Base-by-base conservation (phyloP, 2,888 invertebrate species). In the Argynnis bischoffii region DNA sequence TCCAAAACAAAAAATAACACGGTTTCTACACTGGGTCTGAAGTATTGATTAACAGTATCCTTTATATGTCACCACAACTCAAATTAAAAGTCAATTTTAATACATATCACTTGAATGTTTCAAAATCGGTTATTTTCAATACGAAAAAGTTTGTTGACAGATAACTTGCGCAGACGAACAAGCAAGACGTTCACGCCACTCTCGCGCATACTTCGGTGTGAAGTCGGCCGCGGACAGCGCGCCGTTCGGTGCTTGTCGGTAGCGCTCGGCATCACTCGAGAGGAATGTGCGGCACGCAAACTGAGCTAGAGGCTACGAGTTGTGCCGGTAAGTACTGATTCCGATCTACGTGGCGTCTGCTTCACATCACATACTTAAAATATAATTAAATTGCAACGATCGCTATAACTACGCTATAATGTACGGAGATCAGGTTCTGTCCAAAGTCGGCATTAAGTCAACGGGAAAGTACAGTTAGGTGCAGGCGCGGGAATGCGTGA, bases 391-490 rank as follows among this genome's bases (percentile, higher is more conserved):
- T 90, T 89, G 92, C 92, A 90, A 91, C 85, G 83, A 89, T 88
- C 84, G 83, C 87, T 87, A 88, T 86, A 86, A 83, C 84, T 79
- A 76, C 82, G 81, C 82, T 89, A 84, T 88, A 89, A 87, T 87
- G 82, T 87, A 86, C 87, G 88, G 86, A 89, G 89, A 92, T 90
- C 92, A 91, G 88, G 92, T 92, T 92, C 81, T 88, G 85, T 87
- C 91, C 88, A 92, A 92, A 92, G 89, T 90, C 87, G 79, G 87
- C 82, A 90, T 91, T 88, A 91, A 92, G 86, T 90, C 91, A 91
- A 91, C 92, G 89, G 90, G 90, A 92, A 92, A 90, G 91, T 92
- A 92, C 92, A 90, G 92, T 92, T 92, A 92, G 91, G 85, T 90
- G 90, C 92, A 92, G 84, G 90, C 92, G 90, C 89, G 90, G 91